These are phyloP conservation scores for Lepidocyrtinus sp. DNA, from an alignment of 2,888 invertebrate species.

Conservation along the genomic window DNA sequence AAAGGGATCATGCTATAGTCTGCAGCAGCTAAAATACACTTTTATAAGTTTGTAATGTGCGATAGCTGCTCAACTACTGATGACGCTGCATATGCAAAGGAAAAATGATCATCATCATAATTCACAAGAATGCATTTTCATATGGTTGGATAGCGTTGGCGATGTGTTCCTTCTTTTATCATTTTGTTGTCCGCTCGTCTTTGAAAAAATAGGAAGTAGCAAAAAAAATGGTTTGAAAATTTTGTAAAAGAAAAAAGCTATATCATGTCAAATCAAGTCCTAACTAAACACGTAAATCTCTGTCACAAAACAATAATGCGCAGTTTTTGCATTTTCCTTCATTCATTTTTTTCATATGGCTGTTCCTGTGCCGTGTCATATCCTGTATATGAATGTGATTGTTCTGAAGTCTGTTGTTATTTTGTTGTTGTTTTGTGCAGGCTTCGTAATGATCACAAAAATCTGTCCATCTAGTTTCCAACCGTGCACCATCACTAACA, in stretches of 20 bases:
- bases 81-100: constrained; percentile 18
- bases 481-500: neutral
- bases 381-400: constrained; percentile 4
- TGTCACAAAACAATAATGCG: constrained; percentile 56
- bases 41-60: too few relatives aligned
- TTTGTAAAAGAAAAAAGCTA: constrained; percentile 35
- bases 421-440: constrained; percentile 1
- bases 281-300: constrained; percentile 57
- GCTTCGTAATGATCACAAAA: neutral
- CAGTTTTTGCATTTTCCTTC: constrained; percentile 17
- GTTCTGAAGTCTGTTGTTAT: too few relatives aligned
- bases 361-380: constrained; percentile 34
- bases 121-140: neutral
- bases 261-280: constrained; percentile 53
- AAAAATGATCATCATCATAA: constrained; percentile 22
- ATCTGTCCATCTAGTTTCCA: constrained; percentile 1
- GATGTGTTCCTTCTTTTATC: too few relatives aligned
- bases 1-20: neutral
- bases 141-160: too few relatives aligned
- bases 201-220: constrained; percentile 23
- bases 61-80: too few relatives aligned
- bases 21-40: neutral
- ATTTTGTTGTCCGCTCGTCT: constrained; percentile 4
- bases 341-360: constrained; percentile 40
- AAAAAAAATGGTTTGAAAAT: constrained; percentile 8